Percentiles rank a stretch among this genome's conserved stretches.
These are phyloP conservation scores for Danaus melanippus DNA, from an alignment of 1,140 invertebrate genomes.

Conservation along the genomic window DNA sequence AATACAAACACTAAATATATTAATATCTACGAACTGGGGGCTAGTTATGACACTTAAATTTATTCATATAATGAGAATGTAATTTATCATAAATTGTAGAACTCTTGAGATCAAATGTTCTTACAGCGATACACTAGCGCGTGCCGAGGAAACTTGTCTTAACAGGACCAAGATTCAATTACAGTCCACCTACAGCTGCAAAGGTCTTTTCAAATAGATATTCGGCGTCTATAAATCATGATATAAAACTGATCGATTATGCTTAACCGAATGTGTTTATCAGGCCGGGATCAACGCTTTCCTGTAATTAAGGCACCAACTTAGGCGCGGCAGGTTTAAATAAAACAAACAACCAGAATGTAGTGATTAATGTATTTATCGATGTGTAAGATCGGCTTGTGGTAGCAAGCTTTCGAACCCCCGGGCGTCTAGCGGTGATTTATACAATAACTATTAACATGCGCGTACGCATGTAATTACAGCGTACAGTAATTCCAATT, in stretches of 20 bases:
- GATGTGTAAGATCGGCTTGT: slow-evolving; percentile 32
- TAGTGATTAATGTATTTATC: slow-evolving; percentile 51
- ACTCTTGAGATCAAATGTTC: too few relatives aligned
- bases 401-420: slow-evolving; percentile 47
- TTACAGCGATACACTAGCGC: too few relatives aligned
- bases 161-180: too few relatives aligned
- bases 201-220: neutral
- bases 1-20: too few relatives aligned
- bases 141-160: too few relatives aligned
- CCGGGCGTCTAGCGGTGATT: slow-evolving; percentile 28
- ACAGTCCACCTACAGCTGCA: too few relatives aligned
- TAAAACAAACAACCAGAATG: slow-evolving; percentile 21
- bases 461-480: slow-evolving; percentile 20
- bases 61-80: too few relatives aligned
- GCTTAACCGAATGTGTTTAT: slow-evolving; percentile 23
- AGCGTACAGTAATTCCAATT: slow-evolving; percentile 13
- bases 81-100: too few relatives aligned
- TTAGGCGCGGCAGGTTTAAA: slow-evolving; percentile 17
- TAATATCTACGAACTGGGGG: too few relatives aligned
- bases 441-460: slow-evolving; percentile 35
- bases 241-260: slow-evolving; percentile 26
- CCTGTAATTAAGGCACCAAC: slow-evolving; percentile 29
- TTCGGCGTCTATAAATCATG: slow-evolving; percentile 20
- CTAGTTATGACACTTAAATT: too few relatives aligned
- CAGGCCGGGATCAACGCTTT: slow-evolving; percentile 23